Conservation (phyloP, 2,888 invertebrate genomes). For the Agrotis clavis region DNA sequence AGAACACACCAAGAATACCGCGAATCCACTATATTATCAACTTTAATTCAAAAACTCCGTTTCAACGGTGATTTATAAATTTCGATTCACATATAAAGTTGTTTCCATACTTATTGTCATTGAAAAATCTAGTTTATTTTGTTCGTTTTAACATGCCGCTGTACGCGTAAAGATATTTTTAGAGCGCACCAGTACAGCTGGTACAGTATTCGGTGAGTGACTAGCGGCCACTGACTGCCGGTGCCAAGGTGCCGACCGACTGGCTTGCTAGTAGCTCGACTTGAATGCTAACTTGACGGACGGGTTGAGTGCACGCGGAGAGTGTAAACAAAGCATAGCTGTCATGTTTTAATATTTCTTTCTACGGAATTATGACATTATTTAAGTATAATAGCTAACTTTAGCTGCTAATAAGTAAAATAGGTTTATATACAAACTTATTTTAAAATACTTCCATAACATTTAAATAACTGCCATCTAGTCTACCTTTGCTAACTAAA, state of each 20-base stretch:
- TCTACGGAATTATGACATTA: neutral
- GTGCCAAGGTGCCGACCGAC: too few species aligned
- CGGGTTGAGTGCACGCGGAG: conserved; percentile 59
- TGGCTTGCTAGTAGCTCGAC: conserved; percentile 65
- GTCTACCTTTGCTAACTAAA: neutral
- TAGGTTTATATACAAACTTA: neutral
- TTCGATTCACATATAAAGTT: conserved; percentile 48
- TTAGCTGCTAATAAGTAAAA: neutral
- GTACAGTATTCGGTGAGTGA: conserved; percentile 76
- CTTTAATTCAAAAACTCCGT: conserved; percentile 48
- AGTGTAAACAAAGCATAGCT: conserved; percentile 45
- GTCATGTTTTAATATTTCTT: neutral
- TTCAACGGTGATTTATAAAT: conserved; percentile 26
- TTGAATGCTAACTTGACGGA: conserved; percentile 65
- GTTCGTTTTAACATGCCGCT: conserved; percentile 71
- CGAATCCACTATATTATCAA: conserved; percentile 71
- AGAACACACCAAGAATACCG: conserved; percentile 79
- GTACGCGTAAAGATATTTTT: conserved; percentile 75
- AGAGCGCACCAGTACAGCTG: conserved; percentile 70
- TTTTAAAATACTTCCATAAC: too few species aligned
- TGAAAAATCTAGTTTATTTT: conserved; percentile 72
- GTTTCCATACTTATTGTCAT: conserved; percentile 72
- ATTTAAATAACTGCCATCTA: conserved; percentile 30
- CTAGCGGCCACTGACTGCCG: conserved; percentile 70
- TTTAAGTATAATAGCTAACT: neutral